These are phyloP conservation scores for Trachemys scripta DNA, from an alignment of 2,113 vertebrate species.

Conservation along the genomic window DNA sequence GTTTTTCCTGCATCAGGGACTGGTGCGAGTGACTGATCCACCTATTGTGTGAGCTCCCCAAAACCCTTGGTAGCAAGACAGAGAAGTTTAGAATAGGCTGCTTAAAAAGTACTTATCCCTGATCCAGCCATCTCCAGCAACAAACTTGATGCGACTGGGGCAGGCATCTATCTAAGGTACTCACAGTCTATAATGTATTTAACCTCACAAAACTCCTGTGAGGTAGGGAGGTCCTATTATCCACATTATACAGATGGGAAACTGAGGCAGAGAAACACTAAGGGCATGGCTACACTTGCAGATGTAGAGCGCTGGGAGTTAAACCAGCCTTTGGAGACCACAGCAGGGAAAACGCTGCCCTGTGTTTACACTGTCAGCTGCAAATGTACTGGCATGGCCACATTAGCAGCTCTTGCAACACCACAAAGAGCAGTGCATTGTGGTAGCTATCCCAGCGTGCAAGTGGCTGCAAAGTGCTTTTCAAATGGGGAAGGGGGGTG, in stretches of 20 bases:
- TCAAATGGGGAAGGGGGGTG: too few relatives aligned
- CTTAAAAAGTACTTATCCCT: neutral
- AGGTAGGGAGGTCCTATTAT: neutral
- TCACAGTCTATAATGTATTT: neutral
- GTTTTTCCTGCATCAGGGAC: neutral
- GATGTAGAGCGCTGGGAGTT: too few relatives aligned
- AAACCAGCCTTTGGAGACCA: too few relatives aligned
- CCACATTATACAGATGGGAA: neutral
- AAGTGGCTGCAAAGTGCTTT: too few relatives aligned
- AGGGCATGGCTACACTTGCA: too few relatives aligned
- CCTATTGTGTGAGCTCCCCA: neutral
- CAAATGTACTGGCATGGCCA: too few relatives aligned
- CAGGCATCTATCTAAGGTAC: neutral
- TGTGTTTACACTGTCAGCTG: too few relatives aligned
- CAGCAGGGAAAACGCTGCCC: too few relatives aligned
- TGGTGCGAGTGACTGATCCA: neutral
- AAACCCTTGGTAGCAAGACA: neutral
- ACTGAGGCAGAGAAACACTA: neutral
- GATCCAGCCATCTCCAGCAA: neutral
- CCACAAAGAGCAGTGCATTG: too few relatives aligned
- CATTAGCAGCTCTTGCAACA: too few relatives aligned
- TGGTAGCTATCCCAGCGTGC: too few relatives aligned
- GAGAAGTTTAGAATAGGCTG: neutral
- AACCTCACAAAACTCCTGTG: neutral
- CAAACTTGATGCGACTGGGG: rapidly evolving